Evolutionary conservation across 2,888 invertebrate genomes (phyloP), one percentile per base, ranked within the genome.

Genomic region (Allophyes oxyacanthae): DNA sequence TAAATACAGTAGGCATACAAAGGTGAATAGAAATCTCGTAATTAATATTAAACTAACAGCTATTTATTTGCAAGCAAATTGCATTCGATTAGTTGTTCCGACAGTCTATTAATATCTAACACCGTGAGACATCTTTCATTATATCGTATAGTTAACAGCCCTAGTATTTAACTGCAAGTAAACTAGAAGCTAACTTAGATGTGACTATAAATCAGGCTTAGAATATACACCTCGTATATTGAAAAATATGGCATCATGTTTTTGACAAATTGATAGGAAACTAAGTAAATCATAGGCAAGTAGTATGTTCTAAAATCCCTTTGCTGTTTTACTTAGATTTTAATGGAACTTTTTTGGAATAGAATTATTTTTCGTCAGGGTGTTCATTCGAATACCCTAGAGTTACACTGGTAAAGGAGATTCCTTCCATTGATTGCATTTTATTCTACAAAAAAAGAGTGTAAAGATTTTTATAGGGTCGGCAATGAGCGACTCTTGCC

Each of bases 231-330:
- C 53, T 54, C 48, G 53, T 59, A 59, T 51, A 67, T 67, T 67
- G 69, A 67, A 67, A 66, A 67, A 67, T 68, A 67, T 67, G 64
- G 59, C 50, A 54, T 59, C 50, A 48, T 53, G 40, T 26, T 51
- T 50, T 58, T 64, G 66, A 68, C 66, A 67, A 67, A 67, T 67
- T 66, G 46, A 48, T 49, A 44, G 52, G 41, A 50, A 52, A 38
- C 45, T 49, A 30, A 50, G 57, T 66, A 63, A 66, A 66, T 68
- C 63, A 53, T 66, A 36, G 48, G 26, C 34, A 67, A 26, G 42
- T 43, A 42, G 41, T 20, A 25, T 9, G 41, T 49, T 33, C 41
- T 37, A 32, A 63, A 62, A 50, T 49, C 44, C 41, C 41, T 41
- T 62, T 51, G 48, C 43, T 40, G 25, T 20, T 20, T 20, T 20